Conservation (phyloP, 2,113 vertebrate genomes). For the Bostrychus sinensis region DNA sequence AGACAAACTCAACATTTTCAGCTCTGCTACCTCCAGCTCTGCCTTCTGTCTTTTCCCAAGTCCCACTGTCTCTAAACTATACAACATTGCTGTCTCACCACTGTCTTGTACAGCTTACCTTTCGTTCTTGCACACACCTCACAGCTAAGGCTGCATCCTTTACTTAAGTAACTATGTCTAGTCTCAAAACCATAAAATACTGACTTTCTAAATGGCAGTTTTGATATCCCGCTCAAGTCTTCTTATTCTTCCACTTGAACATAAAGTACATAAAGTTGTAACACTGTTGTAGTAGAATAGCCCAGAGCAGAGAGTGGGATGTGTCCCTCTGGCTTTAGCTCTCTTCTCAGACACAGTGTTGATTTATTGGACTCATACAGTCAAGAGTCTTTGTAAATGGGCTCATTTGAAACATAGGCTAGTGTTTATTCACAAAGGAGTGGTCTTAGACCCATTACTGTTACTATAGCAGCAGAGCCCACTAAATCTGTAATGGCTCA, state of each 20-base stretch:
- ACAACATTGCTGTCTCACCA: no score
- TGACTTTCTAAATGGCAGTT: no score
- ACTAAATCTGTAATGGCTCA: conserved; percentile 1
- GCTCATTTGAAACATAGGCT: conserved; percentile 21
- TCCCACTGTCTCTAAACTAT: no score
- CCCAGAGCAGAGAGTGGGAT: conserved; percentile 49
- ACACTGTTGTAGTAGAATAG: conserved; percentile 32
- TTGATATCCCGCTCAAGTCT: background rate
- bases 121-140: no score
- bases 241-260: conserved; percentile 14
- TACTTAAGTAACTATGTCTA: no score
- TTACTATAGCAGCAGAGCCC: conserved; percentile 30
- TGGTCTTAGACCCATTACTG: conserved; percentile 19
- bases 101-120: no score
- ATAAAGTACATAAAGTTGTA: conserved; percentile 23
- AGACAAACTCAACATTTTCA: no score
- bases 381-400: conserved; percentile 40
- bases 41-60: no score
- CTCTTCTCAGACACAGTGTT: conserved; percentile 38
- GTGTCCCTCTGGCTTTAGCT: conserved; percentile 38
- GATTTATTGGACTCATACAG: conserved; percentile 48
- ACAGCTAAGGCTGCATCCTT: no score
- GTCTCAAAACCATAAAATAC: no score
- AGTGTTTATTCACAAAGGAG: conserved; percentile 30
- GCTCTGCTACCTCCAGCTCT: no score